Conservation (phyloP, 2,113 vertebrate genomes). For the Actinemys pallida region DNA sequence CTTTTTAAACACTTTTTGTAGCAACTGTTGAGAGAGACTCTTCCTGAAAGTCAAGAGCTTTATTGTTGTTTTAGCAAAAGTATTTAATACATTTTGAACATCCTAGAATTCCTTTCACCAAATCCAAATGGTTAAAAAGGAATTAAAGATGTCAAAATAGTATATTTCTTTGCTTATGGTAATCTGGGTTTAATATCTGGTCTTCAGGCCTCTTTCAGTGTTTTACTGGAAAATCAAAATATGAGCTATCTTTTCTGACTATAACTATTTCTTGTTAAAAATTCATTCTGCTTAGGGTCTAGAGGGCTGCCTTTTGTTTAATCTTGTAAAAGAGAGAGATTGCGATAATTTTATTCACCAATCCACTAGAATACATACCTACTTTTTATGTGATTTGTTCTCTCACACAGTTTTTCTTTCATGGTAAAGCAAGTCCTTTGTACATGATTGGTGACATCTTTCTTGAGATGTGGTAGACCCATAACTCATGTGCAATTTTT, state of each 20-base stretch:
- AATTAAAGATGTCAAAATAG: neutral
- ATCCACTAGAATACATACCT: slow-evolving; percentile 1
- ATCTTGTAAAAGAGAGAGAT: neutral
- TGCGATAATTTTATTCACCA: neutral
- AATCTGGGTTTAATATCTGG: neutral
- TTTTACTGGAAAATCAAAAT: slow-evolving; percentile 18
- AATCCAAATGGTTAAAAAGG: neutral
- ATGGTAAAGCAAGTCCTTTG: slow-evolving; percentile 20
- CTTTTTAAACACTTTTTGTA: neutral
- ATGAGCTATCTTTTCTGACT: neutral
- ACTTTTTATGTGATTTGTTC: neutral
- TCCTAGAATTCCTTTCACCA: neutral
- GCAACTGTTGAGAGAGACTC: neutral
- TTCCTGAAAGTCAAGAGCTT: neutral
- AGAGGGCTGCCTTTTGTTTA: slow-evolving; percentile 33
- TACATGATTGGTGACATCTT: neutral
- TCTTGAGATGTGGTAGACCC: neutral
- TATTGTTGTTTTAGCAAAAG: neutral
- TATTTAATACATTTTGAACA: neutral
- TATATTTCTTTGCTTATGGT: slow-evolving; percentile 1
- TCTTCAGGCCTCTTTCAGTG: neutral
- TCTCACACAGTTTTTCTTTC: neutral
- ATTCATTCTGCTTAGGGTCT: neutral
- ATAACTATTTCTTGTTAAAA: slow-evolving; percentile 30
- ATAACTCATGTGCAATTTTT: slow-evolving; percentile 2